Conservation (phyloP, 2,797 vertebrate genomes). For the Malurus leucopterus region DNA sequence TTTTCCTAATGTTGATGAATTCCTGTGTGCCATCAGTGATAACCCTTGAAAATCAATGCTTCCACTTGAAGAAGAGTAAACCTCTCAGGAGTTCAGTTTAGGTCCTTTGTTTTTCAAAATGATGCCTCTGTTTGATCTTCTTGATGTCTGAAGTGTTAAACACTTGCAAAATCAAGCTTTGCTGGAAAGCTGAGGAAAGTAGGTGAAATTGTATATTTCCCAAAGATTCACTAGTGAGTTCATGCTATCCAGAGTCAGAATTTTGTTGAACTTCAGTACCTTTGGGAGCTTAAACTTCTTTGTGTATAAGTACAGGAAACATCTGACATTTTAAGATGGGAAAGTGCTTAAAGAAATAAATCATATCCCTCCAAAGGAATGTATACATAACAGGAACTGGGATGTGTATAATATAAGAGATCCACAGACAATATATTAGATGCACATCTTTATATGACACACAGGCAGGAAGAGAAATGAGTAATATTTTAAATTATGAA, state of each 20-base stretch:
- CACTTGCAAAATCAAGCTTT: slow-evolving; percentile 1
- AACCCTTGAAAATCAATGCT: slow-evolving; percentile 56
- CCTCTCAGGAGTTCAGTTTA: background rate
- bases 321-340: slow-evolving; percentile 57
- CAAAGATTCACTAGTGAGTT: background rate
- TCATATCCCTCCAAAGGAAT: slow-evolving; percentile 59
- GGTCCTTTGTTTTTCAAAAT: slow-evolving; percentile 31
- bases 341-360: slow-evolving; percentile 68
- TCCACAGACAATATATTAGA: slow-evolving; percentile 23
- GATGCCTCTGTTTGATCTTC: slow-evolving; percentile 19
- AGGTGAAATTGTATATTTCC: background rate
- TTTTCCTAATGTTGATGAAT: slow-evolving; percentile 46
- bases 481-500: slow-evolving; percentile 30
- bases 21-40: slow-evolving; percentile 30
- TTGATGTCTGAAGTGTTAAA: background rate
- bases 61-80: slow-evolving; percentile 24
- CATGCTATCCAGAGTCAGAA: background rate
- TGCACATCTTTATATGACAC: slow-evolving; percentile 32
- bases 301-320: slow-evolving; percentile 67
- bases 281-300: slow-evolving; percentile 57
- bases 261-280: slow-evolving; percentile 34
- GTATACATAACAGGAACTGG: slow-evolving; percentile 52
- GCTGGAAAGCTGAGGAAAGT: background rate
- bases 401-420: slow-evolving; percentile 27
- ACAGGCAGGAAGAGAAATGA: slow-evolving; percentile 40